These are phyloP conservation scores for Zaprionus lineosus DNA, from an alignment of 2,888 invertebrate species.

Conservation along the genomic window DNA sequence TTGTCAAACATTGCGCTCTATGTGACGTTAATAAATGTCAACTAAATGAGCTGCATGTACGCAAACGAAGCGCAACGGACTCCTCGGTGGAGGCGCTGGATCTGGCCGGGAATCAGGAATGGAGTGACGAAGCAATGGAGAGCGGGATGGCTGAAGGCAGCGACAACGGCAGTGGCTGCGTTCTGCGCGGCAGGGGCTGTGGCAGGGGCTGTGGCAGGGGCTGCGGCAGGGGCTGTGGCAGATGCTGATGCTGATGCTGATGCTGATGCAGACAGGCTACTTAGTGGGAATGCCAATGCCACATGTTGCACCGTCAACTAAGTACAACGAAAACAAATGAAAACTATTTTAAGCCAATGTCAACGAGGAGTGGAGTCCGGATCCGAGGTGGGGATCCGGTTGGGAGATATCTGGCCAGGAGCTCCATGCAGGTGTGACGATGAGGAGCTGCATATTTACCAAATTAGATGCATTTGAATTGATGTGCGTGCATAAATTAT, in stretches of 20 bases:
- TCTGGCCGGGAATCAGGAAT: background rate
- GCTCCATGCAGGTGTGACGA: constrained; percentile 68
- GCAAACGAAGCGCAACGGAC: constrained; percentile 62
- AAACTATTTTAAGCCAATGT: constrained; percentile 72
- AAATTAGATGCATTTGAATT: constrained; percentile 77
- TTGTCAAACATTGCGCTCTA: constrained; percentile 78
- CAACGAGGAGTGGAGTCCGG: constrained; percentile 20
- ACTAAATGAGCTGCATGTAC: constrained; percentile 76
- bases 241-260: constrained; percentile 20
- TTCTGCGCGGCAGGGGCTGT: no score
- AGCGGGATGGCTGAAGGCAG: no score
- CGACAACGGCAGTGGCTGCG: no score
- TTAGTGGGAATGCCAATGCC: constrained; percentile 76
- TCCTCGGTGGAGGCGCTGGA: constrained; percentile 19
- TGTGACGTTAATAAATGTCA: constrained; percentile 78
- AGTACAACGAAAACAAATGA: constrained; percentile 68
- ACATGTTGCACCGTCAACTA: constrained; percentile 63
- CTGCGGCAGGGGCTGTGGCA: background rate
- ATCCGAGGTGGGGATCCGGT: background rate
- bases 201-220: background rate
- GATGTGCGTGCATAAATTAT: constrained; percentile 77
- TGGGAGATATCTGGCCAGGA: background rate
- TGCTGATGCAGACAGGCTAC: constrained; percentile 72
- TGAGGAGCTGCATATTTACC: constrained; percentile 62
- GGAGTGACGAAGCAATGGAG: no score